Evolutionary conservation across 2,797 vertebrate species (phyloP).

Genomic region (Anguilla marmorata): DNA sequence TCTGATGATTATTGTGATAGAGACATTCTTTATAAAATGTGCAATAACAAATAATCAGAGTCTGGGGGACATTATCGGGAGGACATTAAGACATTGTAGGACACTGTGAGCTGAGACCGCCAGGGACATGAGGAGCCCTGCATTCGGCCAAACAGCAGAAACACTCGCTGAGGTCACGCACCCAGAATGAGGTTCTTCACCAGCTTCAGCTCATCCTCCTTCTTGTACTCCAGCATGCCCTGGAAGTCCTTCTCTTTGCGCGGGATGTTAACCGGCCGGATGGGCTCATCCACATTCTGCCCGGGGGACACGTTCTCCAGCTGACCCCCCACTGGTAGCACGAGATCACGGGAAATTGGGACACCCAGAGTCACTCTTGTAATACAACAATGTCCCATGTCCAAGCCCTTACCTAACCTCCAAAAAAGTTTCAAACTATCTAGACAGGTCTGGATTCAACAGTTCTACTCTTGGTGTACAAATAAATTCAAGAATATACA

Average conservation of each 20-base stretch:
- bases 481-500: too few relatives aligned
- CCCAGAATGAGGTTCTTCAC: constrained; percentile 89
- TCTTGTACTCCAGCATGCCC: constrained; percentile 92
- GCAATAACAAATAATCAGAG: background rate
- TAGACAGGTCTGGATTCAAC: too few relatives aligned
- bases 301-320: constrained; percentile 79
- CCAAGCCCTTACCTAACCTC: too few relatives aligned
- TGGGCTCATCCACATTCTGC: constrained; percentile 68
- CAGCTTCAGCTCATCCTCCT: constrained; percentile 84
- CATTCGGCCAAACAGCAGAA: too few relatives aligned
- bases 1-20: background rate
- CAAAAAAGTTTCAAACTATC: too few relatives aligned
- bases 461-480: too few relatives aligned
- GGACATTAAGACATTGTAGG: background rate
- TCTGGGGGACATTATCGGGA: too few relatives aligned
- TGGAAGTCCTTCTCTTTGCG: constrained; percentile 94
- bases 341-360: background rate
- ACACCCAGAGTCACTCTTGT: background rate
- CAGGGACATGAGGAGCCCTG: background rate
- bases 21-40: background rate
- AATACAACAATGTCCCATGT: background rate
- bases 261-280: constrained; percentile 79
- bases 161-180: constrained; percentile 49
- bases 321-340: constrained; percentile 57
- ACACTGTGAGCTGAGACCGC: background rate